Conservation (phyloP, 2,888 invertebrate species). For the Lepidochitona cinerea region DNA sequence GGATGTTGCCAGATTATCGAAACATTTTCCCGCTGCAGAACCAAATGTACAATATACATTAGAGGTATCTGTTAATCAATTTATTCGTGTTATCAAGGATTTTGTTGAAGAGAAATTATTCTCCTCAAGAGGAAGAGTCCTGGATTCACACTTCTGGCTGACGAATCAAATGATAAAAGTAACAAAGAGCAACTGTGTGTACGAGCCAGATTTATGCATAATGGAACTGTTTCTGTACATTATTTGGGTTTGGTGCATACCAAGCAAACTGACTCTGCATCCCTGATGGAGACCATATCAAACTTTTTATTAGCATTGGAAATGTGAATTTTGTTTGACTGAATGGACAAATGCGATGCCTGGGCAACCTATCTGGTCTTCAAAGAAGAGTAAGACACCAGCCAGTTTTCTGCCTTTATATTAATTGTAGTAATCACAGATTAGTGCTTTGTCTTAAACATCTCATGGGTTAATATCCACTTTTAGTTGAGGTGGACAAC, state of each 20-base stretch:
- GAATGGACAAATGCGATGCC: not conserved
- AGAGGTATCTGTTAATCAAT: too few species aligned
- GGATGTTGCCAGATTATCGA: too few species aligned
- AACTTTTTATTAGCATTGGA: not conserved
- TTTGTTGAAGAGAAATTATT: too few species aligned
- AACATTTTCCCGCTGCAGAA: too few species aligned
- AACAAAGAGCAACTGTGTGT: not conserved
- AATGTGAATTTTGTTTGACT: not conserved
- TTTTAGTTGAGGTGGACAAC: not conserved
- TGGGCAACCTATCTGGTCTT: not conserved
- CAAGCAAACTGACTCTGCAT: not conserved
- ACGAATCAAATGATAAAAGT: not conserved
- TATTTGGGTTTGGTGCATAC: not conserved
- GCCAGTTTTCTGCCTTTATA: not conserved
- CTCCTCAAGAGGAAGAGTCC: not conserved
- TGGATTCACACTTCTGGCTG: not conserved
- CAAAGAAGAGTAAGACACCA: not conserved
- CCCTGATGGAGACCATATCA: not conserved
- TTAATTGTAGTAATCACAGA: not conserved
- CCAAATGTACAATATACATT: too few species aligned
- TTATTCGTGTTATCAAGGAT: too few species aligned
- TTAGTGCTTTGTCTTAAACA: not conserved
- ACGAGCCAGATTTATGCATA: not conserved
- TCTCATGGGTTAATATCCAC: not conserved
- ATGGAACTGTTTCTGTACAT: not conserved